A percentile compares a stretch with the other conserved stretches of the same genome.
These are phyloP conservation scores for Empis livida DNA, from an alignment of 2,888 invertebrate species.

Conservation along the genomic window DNA sequence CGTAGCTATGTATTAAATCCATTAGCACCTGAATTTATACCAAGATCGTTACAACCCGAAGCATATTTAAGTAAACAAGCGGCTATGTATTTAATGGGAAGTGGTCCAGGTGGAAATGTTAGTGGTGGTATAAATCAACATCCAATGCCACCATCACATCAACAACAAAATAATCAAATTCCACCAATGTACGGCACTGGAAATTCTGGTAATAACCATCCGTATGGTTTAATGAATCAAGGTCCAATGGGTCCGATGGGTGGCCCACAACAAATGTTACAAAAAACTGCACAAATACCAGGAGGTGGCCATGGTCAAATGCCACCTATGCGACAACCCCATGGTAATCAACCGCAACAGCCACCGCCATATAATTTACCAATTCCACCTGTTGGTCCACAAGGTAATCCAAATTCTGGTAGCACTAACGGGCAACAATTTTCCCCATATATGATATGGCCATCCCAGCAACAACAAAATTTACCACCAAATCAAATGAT, in stretches of 20 bases:
- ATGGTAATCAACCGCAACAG: slow-evolving; percentile 14
- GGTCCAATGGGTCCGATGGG: slow-evolving; percentile 13
- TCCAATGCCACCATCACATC: slow-evolving; percentile 22
- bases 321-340: slow-evolving; percentile 18
- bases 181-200: slow-evolving; percentile 13
- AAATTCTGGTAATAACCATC: slow-evolving; percentile 17
- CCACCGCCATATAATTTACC: slow-evolving; percentile 19
- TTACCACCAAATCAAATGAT: slow-evolving; percentile 18
- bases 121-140: slow-evolving; percentile 15
- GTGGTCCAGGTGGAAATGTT: slow-evolving; percentile 9
- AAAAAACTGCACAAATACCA: slow-evolving; percentile 12
- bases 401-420: background rate
- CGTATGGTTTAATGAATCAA: slow-evolving; percentile 25
- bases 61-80: slow-evolving; percentile 37
- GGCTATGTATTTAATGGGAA: slow-evolving; percentile 25
- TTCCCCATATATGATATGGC: slow-evolving; percentile 31
- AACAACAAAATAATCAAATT: slow-evolving; percentile 17
- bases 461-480: slow-evolving; percentile 24
- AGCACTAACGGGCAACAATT: slow-evolving; percentile 18
- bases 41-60: slow-evolving; percentile 42
- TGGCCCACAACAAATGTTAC: slow-evolving; percentile 18
- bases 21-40: slow-evolving; percentile 66
- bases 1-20: slow-evolving; percentile 70
- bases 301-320: slow-evolving; percentile 17
- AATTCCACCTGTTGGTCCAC: slow-evolving; percentile 10